Base-by-base conservation (phyloP, 1,140 invertebrate genomes). In the Rhynchophorus ferrugineus region DNA sequence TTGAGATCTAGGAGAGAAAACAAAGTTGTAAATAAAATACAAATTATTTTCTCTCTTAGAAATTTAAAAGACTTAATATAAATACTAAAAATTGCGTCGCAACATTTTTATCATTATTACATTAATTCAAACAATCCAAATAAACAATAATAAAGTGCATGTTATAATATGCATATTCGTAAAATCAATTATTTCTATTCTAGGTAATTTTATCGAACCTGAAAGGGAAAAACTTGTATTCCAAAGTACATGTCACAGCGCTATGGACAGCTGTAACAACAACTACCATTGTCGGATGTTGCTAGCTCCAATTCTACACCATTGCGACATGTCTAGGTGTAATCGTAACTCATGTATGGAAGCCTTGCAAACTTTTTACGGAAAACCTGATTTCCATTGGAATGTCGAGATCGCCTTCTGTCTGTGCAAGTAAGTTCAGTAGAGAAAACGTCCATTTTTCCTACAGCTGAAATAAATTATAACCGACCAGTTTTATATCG, bases 371-470 rank as follows among this genome's bases (percentile, higher is more conserved):
- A 79, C 80, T 42, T 91, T 93, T 71, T 92, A 91, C 71, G 78
- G 85, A 61, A 82, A 81, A 54, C 81, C 83, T 3, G 80, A 81
- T 42, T 80, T 85, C 47, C 80, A 81, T 54, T 85, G 87, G 77
- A 88, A 85, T 60, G 78, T 90, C 48, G 89, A 92, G 67, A 87
- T 92, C 58, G 90, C 89, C 52, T 91, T 92, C 73, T 93, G 90
- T 69, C 76, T 92, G 37, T 93, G 90, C 88, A 91, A 85, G 89
- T 93, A 73, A 34, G 64, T 56, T n/a, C n/a, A n/a, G n/a, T n/a
- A n/a, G n/a, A n/a, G n/a, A n/a, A n/a, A n/a, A n/a, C n/a, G n/a
- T n/a, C n/a, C n/a, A n/a, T n/a, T n/a, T n/a, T n/a, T 37, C 3
- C 35, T 9, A 37, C 14, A 37, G 14, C 17, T 37, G 17, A 37